A percentile compares a stretch with the other conserved stretches of the same genome.
Evolutionary conservation across 2,113 vertebrate species (phyloP).

Genomic region (Oriolus oriolus): DNA sequence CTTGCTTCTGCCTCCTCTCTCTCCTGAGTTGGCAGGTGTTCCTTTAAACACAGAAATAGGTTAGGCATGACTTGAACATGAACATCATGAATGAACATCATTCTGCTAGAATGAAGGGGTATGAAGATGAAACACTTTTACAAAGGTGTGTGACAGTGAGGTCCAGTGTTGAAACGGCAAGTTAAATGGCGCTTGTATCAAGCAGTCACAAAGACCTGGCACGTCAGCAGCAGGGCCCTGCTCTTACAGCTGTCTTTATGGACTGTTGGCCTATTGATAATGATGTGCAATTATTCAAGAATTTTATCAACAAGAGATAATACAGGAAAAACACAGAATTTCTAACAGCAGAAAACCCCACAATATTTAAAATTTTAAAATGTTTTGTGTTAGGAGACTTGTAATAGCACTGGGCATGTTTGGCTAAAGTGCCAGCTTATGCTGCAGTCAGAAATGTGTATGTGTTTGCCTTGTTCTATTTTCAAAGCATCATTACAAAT

Average conservation of each 20-base stretch:
- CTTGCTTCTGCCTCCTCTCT: slow-evolving; percentile 53
- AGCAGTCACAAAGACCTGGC: neutral
- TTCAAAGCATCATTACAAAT: neutral
- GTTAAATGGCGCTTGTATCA: neutral
- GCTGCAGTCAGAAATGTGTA: neutral
- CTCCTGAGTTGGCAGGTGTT: slow-evolving; percentile 54
- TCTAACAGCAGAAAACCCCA: neutral
- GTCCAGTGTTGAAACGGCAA: neutral
- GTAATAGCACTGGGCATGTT: neutral
- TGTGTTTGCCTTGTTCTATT: neutral
- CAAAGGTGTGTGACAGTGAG: neutral
- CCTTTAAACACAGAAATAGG: slow-evolving; percentile 65
- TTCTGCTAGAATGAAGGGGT: neutral
- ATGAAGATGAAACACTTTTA: neutral
- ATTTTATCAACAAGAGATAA: neutral
- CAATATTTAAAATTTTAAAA: neutral
- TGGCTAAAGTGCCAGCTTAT: neutral
- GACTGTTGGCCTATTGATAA: neutral
- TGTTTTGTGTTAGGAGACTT: neutral
- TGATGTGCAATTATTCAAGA: neutral
- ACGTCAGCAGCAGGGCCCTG: neutral
- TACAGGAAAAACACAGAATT: neutral
- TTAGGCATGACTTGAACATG: neutral
- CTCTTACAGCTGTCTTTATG: neutral
- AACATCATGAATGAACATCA: neutral